Percentiles rank a stretch among this genome's conserved stretches.
Conservation (phyloP, 2,113 vertebrate species). For the Tautogolabrus adspersus region DNA sequence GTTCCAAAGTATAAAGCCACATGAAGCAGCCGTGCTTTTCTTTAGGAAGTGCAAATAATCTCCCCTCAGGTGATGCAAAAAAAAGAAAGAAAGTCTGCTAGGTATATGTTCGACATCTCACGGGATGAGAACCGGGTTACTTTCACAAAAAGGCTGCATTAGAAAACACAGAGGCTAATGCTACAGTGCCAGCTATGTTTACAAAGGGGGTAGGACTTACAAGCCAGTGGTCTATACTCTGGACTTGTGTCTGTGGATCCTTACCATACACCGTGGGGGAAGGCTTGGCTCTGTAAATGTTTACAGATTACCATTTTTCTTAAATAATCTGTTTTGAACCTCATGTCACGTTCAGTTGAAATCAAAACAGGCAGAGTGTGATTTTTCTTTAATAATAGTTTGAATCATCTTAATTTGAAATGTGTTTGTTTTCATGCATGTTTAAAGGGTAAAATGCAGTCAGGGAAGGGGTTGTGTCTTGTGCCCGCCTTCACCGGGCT, state of each 20-base stretch:
- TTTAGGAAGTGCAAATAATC: conserved; percentile 74
- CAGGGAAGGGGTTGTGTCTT: conserved; percentile 19
- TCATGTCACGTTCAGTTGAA: conserved; percentile 78
- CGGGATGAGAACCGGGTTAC: conserved; percentile 7
- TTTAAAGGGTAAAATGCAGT: conserved; percentile 26
- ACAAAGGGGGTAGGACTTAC: conserved; percentile 68
- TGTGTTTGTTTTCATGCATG: conserved; percentile 54
- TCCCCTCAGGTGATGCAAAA: conserved; percentile 57
- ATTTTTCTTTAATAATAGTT: conserved; percentile 70
- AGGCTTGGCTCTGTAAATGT: conserved; percentile 85
- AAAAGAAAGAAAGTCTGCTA: conserved; percentile 19
- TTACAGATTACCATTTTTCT: conserved; percentile 87
- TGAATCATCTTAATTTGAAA: conserved; percentile 60
- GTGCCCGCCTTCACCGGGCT: neutral
- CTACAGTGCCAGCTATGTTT: conserved; percentile 63
- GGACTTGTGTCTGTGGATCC: conserved; percentile 75
- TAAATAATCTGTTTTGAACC: conserved; percentile 81
- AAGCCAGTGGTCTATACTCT: conserved; percentile 61
- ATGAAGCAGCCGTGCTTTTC: conserved; percentile 67
- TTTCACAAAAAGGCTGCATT: conserved; percentile 18
- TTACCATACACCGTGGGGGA: conserved; percentile 73
- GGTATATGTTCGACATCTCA: conserved; percentile 27
- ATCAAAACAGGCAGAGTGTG: conserved; percentile 52
- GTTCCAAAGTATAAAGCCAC: conserved; percentile 82
- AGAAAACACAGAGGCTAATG: conserved; percentile 40